phyloP scores from a whole-genome alignment of 2,797 vertebrate species.

The Lycodopsis pacificus region DNA sequence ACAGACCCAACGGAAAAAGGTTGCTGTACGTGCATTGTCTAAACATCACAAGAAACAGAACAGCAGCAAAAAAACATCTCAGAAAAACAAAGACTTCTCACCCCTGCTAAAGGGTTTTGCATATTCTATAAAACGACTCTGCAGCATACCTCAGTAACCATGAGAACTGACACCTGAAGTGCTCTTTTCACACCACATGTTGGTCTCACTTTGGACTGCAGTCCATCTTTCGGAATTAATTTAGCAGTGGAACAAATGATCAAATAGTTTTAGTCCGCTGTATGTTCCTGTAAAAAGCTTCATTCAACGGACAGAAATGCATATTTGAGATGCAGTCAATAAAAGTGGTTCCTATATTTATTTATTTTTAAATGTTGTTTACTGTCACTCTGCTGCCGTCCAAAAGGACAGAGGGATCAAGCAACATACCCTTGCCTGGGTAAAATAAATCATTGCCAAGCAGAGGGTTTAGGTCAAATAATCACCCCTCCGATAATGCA shows the following conservation, averaged over 20 bases:
- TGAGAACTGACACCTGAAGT: constrained; percentile 72
- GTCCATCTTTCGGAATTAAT: constrained; percentile 75
- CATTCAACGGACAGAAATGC: constrained; percentile 46
- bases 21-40: background rate
- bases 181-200: constrained; percentile 73
- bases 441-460: constrained; percentile 77
- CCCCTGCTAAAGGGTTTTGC: constrained; percentile 27
- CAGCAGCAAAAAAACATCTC: background rate
- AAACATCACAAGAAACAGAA: constrained; percentile 27
- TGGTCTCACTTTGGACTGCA: constrained; percentile 61
- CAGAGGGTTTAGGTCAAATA: constrained; percentile 81
- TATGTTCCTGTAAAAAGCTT: constrained; percentile 64
- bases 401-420: constrained; percentile 58
- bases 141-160: constrained; percentile 46
- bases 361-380: background rate
- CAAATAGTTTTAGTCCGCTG: constrained; percentile 65
- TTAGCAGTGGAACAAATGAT: constrained; percentile 68
- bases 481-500: constrained; percentile 80
- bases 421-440: constrained; percentile 59
- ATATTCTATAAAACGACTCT: constrained; percentile 57
- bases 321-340: constrained; percentile 44
- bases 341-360: background rate
- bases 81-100: constrained; percentile 34
- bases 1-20: background rate
- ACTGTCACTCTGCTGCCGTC: constrained; percentile 48